A percentile compares a stretch with the other conserved stretches of the same genome.
These are phyloP conservation scores for Onychostruthus taczanowskii DNA, from an alignment of 2,113 vertebrate genomes.

Conservation along the genomic window DNA sequence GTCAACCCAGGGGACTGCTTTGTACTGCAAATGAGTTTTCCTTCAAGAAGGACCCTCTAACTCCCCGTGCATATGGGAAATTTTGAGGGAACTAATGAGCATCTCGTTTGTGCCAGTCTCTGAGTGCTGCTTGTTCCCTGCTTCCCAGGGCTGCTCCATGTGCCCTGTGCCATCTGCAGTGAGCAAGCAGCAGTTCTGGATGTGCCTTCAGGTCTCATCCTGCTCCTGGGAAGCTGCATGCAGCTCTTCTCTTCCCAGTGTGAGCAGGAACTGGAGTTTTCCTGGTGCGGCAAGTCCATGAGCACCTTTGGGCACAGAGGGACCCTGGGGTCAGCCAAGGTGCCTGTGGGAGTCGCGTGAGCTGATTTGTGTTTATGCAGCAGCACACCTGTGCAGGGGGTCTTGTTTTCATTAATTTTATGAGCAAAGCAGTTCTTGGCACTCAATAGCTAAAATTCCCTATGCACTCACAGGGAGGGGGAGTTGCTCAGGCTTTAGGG, in stretches of 20 bases:
- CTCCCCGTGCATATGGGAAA: rapidly evolving
- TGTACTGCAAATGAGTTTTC: background rate
- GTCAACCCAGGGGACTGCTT: background rate
- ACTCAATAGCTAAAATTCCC: background rate
- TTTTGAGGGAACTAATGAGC: background rate
- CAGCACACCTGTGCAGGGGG: background rate
- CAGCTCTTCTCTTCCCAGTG: rapidly evolving
- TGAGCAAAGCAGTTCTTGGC: background rate
- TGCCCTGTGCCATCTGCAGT: rapidly evolving
- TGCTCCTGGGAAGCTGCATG: background rate
- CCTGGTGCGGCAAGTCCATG: rapidly evolving
- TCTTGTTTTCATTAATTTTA: background rate
- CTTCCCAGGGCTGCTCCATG: background rate
- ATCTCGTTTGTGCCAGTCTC: background rate
- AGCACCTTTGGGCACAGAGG: background rate
- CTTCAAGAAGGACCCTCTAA: background rate
- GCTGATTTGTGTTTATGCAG: background rate
- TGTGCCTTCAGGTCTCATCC: background rate
- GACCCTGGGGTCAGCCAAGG: background rate
- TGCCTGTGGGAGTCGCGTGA: rapidly evolving
- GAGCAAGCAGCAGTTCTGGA: background rate
- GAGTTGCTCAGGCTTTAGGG: background rate
- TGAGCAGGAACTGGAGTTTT: background rate
- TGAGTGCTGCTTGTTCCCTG: background rate
- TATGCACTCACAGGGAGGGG: rapidly evolving